These are phyloP conservation scores for Epinephelus awoara DNA, from an alignment of 2,797 vertebrate species.

Conservation along the genomic window DNA sequence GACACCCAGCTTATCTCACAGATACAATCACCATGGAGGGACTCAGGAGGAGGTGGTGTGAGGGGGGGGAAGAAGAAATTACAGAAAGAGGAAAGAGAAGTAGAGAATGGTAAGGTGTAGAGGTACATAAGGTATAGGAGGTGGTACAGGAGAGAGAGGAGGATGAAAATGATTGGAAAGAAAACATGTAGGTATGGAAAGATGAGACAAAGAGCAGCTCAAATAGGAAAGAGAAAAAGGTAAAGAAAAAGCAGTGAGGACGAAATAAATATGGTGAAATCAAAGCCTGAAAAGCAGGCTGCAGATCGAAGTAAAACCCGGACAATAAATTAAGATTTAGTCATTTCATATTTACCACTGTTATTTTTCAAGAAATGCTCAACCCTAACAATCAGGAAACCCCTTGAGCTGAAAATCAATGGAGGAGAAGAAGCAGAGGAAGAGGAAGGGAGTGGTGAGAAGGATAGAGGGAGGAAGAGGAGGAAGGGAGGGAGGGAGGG, in stretches of 20 bases:
- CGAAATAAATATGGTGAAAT: neutral
- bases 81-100: slow-evolving; percentile 3
- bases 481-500: slow-evolving; percentile 21
- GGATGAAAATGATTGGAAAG: neutral
- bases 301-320: neutral
- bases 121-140: slow-evolving; percentile 7
- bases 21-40: slow-evolving; percentile 57
- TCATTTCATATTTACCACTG: slow-evolving; percentile 1
- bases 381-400: slow-evolving; percentile 29
- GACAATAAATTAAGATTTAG: slow-evolving; percentile 1
- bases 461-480: slow-evolving; percentile 25
- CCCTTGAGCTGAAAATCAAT: slow-evolving; percentile 30
- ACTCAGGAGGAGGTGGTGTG: slow-evolving; percentile 28
- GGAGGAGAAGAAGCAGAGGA: slow-evolving; percentile 15
- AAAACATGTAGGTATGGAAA: neutral
- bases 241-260: neutral
- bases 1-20: slow-evolving; percentile 69
- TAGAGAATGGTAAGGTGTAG: neutral
- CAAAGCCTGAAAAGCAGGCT: neutral
- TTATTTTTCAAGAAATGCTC: slow-evolving; percentile 13
- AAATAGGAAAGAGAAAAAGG: slow-evolving; percentile 5
- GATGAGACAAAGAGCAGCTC: neutral
- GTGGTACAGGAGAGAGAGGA: slow-evolving; percentile 4
- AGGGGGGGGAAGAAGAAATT: slow-evolving; percentile 16
- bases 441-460: slow-evolving; percentile 28